Evolutionary conservation across 2,113 vertebrate species (phyloP).

Genomic region (Solea senegalensis): DNA sequence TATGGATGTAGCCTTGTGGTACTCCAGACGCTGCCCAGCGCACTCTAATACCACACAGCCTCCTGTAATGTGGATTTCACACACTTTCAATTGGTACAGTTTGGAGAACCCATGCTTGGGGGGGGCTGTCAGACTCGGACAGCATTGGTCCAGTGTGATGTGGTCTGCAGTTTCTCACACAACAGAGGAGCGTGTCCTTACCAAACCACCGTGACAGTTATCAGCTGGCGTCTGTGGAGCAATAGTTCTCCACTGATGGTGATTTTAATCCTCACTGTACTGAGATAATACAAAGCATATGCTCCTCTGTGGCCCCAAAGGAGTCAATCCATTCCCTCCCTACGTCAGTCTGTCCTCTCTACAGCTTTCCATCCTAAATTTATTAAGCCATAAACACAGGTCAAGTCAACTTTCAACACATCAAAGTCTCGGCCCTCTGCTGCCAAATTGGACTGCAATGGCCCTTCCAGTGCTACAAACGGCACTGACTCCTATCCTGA

Average conservation of each 20-base stretch:
- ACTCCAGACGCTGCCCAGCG: constrained; percentile 52
- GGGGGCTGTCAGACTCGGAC: constrained; percentile 13
- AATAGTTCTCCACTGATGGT: not conserved
- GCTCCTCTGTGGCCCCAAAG: constrained; percentile 12
- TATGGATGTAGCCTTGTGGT: not conserved
- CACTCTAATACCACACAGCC: constrained; percentile 42
- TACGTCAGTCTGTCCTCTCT: constrained; percentile 47
- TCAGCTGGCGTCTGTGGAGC: not conserved
- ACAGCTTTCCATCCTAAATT: constrained; percentile 63
- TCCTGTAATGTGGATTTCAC: constrained; percentile 27
- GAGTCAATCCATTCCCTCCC: constrained; percentile 17
- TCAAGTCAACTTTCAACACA: constrained; percentile 64
- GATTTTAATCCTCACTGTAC: not conserved
- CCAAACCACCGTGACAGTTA: constrained; percentile 6
- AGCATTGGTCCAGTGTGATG: not conserved
- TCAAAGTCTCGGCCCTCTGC: constrained; percentile 37
- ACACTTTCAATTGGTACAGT: constrained; percentile 16
- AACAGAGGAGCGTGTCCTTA: constrained; percentile 17
- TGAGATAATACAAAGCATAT: constrained; percentile 47
- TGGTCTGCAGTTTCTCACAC: constrained; percentile 32
- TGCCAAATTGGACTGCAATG: constrained; percentile 61
- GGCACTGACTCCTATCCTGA: constrained; percentile 39
- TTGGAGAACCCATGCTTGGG: not conserved
- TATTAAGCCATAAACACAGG: constrained; percentile 70
- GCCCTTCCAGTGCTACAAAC: constrained; percentile 47